These are phyloP conservation scores for Conger conger DNA, from an alignment of 2,113 vertebrate genomes.

Conservation along the genomic window DNA sequence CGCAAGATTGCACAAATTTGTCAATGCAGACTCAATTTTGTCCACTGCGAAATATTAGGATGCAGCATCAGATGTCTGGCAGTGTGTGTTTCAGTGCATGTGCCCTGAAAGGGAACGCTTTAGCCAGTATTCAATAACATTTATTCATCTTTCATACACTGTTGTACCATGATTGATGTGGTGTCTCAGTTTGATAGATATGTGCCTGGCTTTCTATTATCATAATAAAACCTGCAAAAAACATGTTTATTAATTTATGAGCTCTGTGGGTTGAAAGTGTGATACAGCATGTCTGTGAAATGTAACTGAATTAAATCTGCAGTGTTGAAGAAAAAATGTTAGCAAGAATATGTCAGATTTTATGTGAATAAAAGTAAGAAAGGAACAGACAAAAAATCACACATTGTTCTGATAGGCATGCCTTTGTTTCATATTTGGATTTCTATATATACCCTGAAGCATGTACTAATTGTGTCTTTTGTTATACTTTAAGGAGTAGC, in stretches of 20 bases:
- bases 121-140: background rate
- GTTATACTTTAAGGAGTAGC: conserved; percentile 46
- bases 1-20: conserved; percentile 42
- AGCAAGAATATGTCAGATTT: background rate
- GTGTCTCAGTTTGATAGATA: background rate
- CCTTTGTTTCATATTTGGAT: conserved; percentile 26
- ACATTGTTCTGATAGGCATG: conserved; percentile 48
- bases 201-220: background rate
- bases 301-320: background rate
- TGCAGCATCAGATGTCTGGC: conserved; percentile 43
- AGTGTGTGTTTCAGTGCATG: background rate
- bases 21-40: conserved; percentile 27
- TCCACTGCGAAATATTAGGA: conserved; percentile 31
- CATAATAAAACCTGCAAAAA: background rate
- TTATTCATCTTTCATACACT: background rate
- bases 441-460: conserved; percentile 33
- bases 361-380: conserved; percentile 19
- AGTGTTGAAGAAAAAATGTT: background rate
- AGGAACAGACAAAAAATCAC: conserved; percentile 32
- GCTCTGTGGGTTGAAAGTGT: background rate
- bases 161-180: background rate
- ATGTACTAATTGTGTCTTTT: conserved; percentile 45
- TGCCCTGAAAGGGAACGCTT: background rate
- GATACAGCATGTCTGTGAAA: background rate
- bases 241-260: background rate